Percentiles rank a stretch among this genome's conserved stretches.
Conservation (phyloP, 2,113 vertebrate genomes). For the Gnathonemus echidnorhynchus region DNA sequence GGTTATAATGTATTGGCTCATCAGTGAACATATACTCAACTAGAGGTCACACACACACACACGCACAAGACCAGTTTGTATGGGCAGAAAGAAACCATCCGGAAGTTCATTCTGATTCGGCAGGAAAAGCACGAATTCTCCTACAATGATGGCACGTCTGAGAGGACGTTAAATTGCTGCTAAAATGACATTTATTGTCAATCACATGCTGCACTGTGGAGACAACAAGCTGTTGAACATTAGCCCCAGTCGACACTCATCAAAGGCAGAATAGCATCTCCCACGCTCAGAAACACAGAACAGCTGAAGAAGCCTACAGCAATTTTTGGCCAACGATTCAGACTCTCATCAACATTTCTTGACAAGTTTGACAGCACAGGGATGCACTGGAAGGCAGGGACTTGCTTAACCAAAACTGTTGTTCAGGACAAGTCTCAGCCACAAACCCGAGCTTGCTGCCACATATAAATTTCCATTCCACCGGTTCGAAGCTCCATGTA, state of each 20-base stretch:
- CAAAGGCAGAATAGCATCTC: conserved; percentile 19
- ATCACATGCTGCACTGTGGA: conserved; percentile 31
- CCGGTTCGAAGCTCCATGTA: not conserved
- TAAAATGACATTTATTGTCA: conserved; percentile 32
- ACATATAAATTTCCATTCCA: not conserved
- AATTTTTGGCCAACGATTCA: not conserved
- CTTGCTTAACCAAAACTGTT: not conserved
- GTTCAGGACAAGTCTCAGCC: not conserved
- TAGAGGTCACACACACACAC: not conserved
- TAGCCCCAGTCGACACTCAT: conserved; percentile 25
- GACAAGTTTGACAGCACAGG: not conserved
- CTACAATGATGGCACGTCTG: conserved; percentile 3
- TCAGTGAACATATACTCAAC: not conserved
- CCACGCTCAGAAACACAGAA: conserved; percentile 23
- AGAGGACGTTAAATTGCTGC: conserved; percentile 22
- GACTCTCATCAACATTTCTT: not conserved
- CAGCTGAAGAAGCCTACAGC: conserved; percentile 14
- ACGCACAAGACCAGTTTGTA: not conserved
- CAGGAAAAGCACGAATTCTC: conserved; percentile 2
- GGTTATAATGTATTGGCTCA: not conserved
- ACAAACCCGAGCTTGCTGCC: not conserved
- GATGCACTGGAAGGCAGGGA: not conserved
- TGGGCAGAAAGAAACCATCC: not conserved
- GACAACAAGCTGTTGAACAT: conserved; percentile 28
- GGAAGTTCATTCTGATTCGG: not conserved